Percentiles rank a stretch among this genome's conserved stretches.
Conservation (phyloP, 2,888 invertebrate species). For the Ophion ellenae region DNA sequence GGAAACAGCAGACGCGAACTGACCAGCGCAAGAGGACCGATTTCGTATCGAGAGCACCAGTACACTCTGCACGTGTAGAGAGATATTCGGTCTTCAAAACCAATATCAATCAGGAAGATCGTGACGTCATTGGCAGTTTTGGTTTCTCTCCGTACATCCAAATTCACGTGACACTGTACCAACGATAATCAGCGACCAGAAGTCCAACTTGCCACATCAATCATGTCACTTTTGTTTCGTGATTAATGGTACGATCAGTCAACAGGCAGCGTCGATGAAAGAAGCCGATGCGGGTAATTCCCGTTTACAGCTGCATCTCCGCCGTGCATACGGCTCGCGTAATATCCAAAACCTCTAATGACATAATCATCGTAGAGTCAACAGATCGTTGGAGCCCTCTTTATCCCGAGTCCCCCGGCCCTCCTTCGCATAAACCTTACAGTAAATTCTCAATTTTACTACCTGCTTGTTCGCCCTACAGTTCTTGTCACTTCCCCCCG, state of each 20-base stretch:
- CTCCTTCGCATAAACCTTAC: neutral
- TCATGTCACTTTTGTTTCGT: neutral
- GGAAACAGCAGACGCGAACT: constrained; percentile 25
- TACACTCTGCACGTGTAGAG: constrained; percentile 1
- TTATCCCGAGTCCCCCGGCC: neutral
- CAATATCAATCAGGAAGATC: too few relatives aligned
- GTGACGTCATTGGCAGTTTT: too few relatives aligned
- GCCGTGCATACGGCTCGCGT: constrained; percentile 1
- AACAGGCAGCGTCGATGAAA: neutral
- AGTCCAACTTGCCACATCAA: neutral
- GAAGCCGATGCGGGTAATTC: constrained; percentile 2
- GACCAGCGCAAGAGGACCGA: constrained; percentile 48
- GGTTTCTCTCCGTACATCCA: too few relatives aligned
- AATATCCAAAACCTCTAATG: constrained; percentile 46
- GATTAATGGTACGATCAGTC: neutral
- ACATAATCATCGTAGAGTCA: constrained; percentile 58
- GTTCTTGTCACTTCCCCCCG: neutral
- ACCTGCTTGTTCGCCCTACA: constrained; percentile 31
- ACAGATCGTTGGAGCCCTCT: constrained; percentile 34
- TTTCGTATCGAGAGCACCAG: constrained; percentile 23
- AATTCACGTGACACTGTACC: constrained; percentile 31
- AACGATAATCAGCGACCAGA: constrained; percentile 16
- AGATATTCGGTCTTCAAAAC: neutral
- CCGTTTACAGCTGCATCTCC: constrained; percentile 26
- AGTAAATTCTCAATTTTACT: constrained; percentile 59